Conservation (phyloP, 2,113 vertebrate genomes). For the Onychorhynchus coronatus region DNA sequence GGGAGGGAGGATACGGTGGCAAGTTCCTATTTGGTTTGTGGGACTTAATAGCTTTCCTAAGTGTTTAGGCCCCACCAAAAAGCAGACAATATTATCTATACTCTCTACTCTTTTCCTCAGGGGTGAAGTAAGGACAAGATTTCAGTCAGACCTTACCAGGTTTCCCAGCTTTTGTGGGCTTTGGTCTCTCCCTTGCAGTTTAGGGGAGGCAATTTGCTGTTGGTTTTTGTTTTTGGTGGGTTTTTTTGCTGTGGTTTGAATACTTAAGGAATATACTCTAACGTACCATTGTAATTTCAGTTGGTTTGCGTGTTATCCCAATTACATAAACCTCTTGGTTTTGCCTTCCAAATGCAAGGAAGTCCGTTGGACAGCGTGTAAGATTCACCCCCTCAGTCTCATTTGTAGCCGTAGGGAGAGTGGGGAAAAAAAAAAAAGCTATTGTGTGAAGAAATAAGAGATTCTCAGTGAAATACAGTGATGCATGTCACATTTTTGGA, state of each 20-base stretch:
- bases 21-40: background rate
- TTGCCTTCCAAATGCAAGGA: constrained; percentile 1
- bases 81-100: background rate
- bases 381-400: background rate
- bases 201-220: background rate
- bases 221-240: background rate
- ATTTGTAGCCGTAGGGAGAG: background rate
- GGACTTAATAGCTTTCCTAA: background rate
- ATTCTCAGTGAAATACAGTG: background rate
- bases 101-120: background rate
- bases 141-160: background rate
- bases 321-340: constrained; percentile 1
- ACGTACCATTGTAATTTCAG: constrained; percentile 18
- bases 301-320: background rate
- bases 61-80: background rate
- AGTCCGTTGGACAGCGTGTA: background rate
- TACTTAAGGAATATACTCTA: constrained; percentile 34
- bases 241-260: constrained; percentile 2
- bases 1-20: background rate
- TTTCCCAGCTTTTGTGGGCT: constrained; percentile 42
- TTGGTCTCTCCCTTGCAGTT: constrained; percentile 12
- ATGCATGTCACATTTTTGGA: background rate
- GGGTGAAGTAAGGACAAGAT: constrained; percentile 51
- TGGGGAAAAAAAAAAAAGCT: background rate
- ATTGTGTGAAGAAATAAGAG: background rate